Conservation (phyloP, 1,140 invertebrate species). For the Apis mellifera region DNA sequence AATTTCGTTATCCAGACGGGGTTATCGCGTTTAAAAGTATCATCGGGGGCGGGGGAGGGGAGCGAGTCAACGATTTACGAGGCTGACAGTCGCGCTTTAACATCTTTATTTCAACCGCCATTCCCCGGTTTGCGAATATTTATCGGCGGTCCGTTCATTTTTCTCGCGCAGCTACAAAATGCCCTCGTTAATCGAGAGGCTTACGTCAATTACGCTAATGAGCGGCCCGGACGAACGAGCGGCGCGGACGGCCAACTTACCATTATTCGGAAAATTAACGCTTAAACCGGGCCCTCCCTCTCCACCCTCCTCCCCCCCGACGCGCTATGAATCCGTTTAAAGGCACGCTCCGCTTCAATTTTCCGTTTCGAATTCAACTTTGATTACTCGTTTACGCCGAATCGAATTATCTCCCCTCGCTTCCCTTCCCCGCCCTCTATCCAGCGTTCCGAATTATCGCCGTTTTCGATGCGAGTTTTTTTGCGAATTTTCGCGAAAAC, state of each 20-base stretch:
- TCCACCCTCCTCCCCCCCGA: background rate
- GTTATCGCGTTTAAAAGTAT: background rate
- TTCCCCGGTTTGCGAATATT: conserved; percentile 34
- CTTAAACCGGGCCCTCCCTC: background rate
- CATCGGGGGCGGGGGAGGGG: background rate
- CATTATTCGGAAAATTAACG: conserved; percentile 46
- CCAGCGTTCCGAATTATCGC: background rate
- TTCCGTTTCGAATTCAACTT: conserved; percentile 7
- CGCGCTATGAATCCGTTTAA: conserved; percentile 34
- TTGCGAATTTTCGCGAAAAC: no score
- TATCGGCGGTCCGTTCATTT: conserved; percentile 40
- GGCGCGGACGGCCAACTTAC: conserved; percentile 29
- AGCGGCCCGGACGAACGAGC: conserved; percentile 24
- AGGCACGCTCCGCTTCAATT: background rate
- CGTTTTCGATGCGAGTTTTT: no score
- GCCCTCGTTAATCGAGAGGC: conserved; percentile 60
- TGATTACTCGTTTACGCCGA: background rate
- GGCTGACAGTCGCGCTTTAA: conserved; percentile 45
- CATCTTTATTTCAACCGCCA: conserved; percentile 54
- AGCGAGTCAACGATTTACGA: conserved; percentile 51
- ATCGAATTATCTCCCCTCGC: background rate
- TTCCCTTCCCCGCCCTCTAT: background rate
- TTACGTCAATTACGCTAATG: conserved; percentile 64
- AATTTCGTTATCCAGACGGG: conserved; percentile 6
- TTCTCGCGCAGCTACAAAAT: conserved; percentile 42